Conservation (phyloP, 2,113 vertebrate genomes). For the Lophura nycthemera region DNA sequence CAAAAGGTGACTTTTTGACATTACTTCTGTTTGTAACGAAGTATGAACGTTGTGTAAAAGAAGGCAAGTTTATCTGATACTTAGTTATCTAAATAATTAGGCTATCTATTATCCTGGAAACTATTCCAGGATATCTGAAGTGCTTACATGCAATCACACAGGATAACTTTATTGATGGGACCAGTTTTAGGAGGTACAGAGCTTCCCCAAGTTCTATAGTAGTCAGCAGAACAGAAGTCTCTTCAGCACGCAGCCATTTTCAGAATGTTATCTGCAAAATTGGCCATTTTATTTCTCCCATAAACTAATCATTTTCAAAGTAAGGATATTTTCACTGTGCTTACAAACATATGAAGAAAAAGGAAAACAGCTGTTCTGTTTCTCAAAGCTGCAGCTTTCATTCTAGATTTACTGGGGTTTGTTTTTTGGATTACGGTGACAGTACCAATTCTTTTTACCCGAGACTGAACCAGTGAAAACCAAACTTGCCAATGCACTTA, state of each 20-base stretch:
- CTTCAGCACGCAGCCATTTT: not conserved
- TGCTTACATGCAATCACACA: not conserved
- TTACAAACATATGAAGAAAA: conserved; percentile 27
- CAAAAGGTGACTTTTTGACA: not conserved
- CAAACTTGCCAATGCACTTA: not conserved
- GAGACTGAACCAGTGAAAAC: conserved; percentile 14
- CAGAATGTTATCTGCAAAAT: not conserved
- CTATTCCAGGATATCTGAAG: not conserved
- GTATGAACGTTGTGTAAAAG: not conserved
- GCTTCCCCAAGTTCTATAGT: not conserved
- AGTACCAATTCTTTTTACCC: not conserved
- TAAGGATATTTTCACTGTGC: not conserved
- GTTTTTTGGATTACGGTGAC: not conserved
- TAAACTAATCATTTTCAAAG: conserved; percentile 1
- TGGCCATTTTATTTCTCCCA: not conserved
- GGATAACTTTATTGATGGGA: not conserved
- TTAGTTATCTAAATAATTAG: not conserved
- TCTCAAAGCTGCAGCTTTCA: not conserved
- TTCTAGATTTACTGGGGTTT: not conserved
- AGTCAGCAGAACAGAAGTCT: not conserved
- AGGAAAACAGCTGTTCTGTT: not conserved
- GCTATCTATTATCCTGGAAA: not conserved
- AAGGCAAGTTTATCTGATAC: not conserved
- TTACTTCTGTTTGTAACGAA: not conserved
- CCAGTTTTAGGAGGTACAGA: not conserved